Evolutionary conservation across 2,888 invertebrate species (phyloP).

Genomic region (Nemurella pictetii): DNA sequence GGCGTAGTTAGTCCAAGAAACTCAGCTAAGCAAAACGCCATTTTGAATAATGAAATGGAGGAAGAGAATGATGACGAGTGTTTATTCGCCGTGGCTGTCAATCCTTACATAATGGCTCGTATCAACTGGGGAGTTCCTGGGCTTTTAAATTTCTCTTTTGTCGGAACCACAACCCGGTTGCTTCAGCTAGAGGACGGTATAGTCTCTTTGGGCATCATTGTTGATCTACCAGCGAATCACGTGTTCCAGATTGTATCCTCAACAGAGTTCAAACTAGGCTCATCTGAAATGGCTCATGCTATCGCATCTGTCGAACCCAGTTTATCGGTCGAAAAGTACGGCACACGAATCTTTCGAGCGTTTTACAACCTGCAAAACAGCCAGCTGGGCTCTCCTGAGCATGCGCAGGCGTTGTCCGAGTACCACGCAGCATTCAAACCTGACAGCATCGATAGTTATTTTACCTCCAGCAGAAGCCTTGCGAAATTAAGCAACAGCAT

Average conservation of each 20-base stretch:
- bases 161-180: constrained; percentile 16
- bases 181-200: constrained; percentile 31
- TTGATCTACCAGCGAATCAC: constrained; percentile 22
- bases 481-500: background rate
- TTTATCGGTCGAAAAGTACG: background rate
- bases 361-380: background rate
- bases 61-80: too few relatives aligned
- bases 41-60: too few relatives aligned
- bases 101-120: too few relatives aligned
- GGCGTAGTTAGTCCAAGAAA: background rate
- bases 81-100: too few relatives aligned
- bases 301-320: background rate
- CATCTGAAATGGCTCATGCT: background rate
- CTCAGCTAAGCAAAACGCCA: too few relatives aligned
- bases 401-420: background rate
- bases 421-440: background rate
- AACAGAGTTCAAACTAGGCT: background rate
- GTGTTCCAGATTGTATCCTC: constrained; percentile 12
- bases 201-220: background rate
- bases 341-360: background rate
- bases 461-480: background rate
- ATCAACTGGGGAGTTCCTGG: too few relatives aligned
- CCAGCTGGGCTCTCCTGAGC: background rate
- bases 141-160: too few relatives aligned
- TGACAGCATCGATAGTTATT: background rate